Percentiles rank a stretch among this genome's conserved stretches.
Conservation (phyloP, 2,113 vertebrate genomes). For the Dendrocopos noguchii region DNA sequence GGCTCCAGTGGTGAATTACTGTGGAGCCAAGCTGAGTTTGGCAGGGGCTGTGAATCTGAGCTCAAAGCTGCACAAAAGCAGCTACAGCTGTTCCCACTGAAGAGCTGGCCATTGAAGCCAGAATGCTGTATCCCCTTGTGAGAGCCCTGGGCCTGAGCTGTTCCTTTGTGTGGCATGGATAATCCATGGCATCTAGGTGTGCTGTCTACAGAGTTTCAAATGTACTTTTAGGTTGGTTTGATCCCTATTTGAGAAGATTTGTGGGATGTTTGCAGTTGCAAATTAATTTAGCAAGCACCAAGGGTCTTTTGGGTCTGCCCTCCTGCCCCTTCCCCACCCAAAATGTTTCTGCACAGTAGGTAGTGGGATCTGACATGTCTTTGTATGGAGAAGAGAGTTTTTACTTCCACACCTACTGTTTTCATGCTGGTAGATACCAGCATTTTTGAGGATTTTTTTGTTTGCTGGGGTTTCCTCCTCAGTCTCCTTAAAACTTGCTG, state of each 20-base stretch:
- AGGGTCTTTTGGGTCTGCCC: neutral
- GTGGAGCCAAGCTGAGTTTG: neutral
- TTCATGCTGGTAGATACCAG: neutral
- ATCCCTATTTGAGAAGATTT: neutral
- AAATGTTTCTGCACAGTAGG: neutral
- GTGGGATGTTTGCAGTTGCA: neutral
- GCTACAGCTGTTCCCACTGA: neutral
- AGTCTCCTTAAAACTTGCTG: neutral
- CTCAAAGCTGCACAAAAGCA: neutral
- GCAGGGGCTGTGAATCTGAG: neutral
- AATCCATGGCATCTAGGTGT: neutral
- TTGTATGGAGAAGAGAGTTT: neutral
- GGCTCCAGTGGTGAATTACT: neutral
- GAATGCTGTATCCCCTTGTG: rapidly evolving
- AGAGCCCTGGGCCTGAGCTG: neutral
- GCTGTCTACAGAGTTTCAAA: neutral
- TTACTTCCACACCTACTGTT: neutral
- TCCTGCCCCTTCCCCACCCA: neutral
- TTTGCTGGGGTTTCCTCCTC: neutral
- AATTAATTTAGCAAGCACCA: neutral
- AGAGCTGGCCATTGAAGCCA: neutral
- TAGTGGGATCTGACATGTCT: neutral
- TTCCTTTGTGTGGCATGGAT: rapidly evolving
- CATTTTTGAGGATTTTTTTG: neutral
- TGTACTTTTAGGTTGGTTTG: neutral